These are phyloP conservation scores for Aphrophora alni DNA, from an alignment of 2,888 invertebrate genomes.

Conservation along the genomic window DNA sequence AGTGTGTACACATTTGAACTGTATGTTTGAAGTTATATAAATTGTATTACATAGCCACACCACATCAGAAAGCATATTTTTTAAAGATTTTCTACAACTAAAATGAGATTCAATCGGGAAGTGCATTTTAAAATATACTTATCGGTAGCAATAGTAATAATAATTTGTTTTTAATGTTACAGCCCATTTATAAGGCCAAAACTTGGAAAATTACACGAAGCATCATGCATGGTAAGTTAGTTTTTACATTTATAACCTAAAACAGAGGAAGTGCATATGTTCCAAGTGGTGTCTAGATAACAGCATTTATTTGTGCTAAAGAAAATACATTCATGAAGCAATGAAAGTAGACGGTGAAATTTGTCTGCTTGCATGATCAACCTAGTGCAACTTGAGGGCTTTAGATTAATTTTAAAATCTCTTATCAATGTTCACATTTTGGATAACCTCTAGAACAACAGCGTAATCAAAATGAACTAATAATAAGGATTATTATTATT, in stretches of 20 bases:
- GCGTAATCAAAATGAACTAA: no score
- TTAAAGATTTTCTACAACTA: no score
- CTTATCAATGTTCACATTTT: no score
- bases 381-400: slow-evolving; percentile 10
- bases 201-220: slow-evolving; percentile 95
- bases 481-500: no score
- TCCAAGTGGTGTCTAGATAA: not conserved
- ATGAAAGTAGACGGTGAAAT: slow-evolving; percentile 1
- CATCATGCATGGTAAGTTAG: slow-evolving; percentile 90
- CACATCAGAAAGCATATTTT: no score
- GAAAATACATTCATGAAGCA: slow-evolving; percentile 9
- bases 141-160: no score
- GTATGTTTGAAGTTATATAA: no score
- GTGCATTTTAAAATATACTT: no score
- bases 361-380: not conserved
- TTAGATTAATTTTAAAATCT: slow-evolving; percentile 7
- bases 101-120: no score
- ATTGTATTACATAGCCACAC: no score
- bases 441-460: no score
- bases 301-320: not conserved
- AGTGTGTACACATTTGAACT: no score
- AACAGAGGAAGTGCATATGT: not conserved
- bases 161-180: slow-evolving; percentile 57
- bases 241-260: not conserved
- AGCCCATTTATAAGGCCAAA: slow-evolving; percentile 96